Base-by-base conservation (phyloP, 2,888 invertebrate genomes). In the Opisthograptis luteolata region DNA sequence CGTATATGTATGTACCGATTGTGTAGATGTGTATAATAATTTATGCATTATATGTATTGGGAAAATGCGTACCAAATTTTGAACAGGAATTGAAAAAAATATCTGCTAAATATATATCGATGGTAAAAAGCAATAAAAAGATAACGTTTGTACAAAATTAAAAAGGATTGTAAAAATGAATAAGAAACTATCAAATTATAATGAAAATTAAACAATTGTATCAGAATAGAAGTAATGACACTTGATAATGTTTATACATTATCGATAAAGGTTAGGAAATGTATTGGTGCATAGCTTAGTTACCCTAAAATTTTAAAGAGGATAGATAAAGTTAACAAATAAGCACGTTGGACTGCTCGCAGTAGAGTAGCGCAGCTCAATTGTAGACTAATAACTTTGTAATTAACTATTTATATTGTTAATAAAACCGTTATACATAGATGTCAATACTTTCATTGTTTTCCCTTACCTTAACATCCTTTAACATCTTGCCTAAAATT, bases 341-440 rank as follows among this genome's bases (percentile, higher is more conserved):
- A 85, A 84, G 81, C 81, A 87, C 79, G 76, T 87, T 86, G 84
- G 80, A 87, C 87, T 88, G 89, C 87, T 87, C 85, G 85, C 83
- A 80, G 87, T 88, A 88, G 87, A 85, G 80, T 89, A 89, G 89
- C 83, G 87, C 87, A 87, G 90, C 88, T 89, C 88, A 89, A 88
- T 86, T 84, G 87, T 89, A 88, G 87, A 72, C 58, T 65, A 75
- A 76, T 88, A 87, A 86, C 86, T 89, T 90, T 89, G 84, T 88
- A 88, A 88, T 84, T 88, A 86, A 71, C 81, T 86, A 87, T 90
- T 89, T 88, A 88, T 89, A 89, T 89, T 90, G 90, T 90, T 90
- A 90, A 87, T 89, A 90, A 90, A 90, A 90, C 79, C 81, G 90
- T 90, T 90, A 88, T 86, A 84, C 77, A 86, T 87, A 87, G 82